Base-by-base conservation (phyloP, 2,888 invertebrate genomes). In the Idaea biselata region DNA sequence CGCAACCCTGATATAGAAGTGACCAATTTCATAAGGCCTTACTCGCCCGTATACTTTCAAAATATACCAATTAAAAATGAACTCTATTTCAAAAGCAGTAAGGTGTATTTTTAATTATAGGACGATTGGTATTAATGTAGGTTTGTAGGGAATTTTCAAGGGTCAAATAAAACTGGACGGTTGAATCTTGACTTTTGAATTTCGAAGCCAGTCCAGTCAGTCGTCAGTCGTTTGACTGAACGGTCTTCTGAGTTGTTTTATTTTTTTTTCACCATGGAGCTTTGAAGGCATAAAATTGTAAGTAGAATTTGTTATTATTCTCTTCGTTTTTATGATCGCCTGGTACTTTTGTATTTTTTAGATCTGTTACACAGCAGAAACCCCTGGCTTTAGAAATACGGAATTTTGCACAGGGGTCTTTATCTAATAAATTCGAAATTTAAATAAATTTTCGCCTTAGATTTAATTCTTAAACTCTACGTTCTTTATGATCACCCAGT, bases 121-220 rank as follows among this genome's bases (percentile, higher is more conserved):
- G 44, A 14, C 3, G 8, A 3, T 7, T 44, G 11, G 44, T 44
- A 44, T 11, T 14, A 44, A 44, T 8, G 44, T 8, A 44, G 11
- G 44, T 44, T 25, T 44, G 44, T 14, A 11, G 14, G 8, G 11
- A 44, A 14, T 44, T 44, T 44, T 44, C 44, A 44, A 44, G 14
- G 44, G 3, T 44, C 44, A 44, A 44, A 44, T 44, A 11, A 44
- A 44, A 44, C 66, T 87, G 87, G 87, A 63, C 67, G 70, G 60
- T 63, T 73, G 62, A 69, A 72, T 75, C 69, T 71, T 70, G 60
- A 73, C 76, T 74, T 82, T 79, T 72, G 71, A 75, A 71, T 74
- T 75, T 71, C 66, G 73, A 68, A 67, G 63, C 62, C 61, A 68
- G 33, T 60, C 68, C 76, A 81, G 80, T 89, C 74, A 79, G 76